Evolutionary conservation across 2,113 vertebrate species (phyloP).

Genomic region (Chunga burmeisteri): DNA sequence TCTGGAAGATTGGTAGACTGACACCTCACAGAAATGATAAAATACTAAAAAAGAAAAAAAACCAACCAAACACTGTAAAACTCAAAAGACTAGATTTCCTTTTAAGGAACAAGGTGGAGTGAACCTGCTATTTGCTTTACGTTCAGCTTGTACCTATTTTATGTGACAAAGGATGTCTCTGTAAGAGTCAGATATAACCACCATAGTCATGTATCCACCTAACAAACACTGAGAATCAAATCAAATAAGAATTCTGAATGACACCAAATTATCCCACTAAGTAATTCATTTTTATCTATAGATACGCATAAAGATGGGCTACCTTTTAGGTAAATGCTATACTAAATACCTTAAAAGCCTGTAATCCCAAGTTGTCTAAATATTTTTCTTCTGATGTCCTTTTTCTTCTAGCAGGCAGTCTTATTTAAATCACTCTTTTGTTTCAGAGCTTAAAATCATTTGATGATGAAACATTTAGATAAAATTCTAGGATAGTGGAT

Average conservation of each 20-base stretch:
- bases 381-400: neutral
- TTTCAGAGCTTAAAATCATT: conserved; percentile 14
- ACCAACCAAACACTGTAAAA: neutral
- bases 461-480: neutral
- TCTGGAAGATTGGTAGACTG: neutral
- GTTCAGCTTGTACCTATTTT: neutral
- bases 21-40: neutral
- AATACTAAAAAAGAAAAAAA: neutral
- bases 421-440: conserved; percentile 13
- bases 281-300: neutral
- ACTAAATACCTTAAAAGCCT: neutral
- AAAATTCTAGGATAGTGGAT: neutral
- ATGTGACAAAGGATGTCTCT: neutral
- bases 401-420: neutral
- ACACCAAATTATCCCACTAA: neutral
- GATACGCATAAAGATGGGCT: neutral
- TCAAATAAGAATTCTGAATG: neutral
- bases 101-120: neutral
- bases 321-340: neutral
- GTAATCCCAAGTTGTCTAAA: neutral
- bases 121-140: neutral
- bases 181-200: neutral
- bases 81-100: neutral
- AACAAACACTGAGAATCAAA: neutral
- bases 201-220: neutral